Base-by-base conservation (phyloP, 2,113 vertebrate genomes). In the Megaceryle maxima region DNA sequence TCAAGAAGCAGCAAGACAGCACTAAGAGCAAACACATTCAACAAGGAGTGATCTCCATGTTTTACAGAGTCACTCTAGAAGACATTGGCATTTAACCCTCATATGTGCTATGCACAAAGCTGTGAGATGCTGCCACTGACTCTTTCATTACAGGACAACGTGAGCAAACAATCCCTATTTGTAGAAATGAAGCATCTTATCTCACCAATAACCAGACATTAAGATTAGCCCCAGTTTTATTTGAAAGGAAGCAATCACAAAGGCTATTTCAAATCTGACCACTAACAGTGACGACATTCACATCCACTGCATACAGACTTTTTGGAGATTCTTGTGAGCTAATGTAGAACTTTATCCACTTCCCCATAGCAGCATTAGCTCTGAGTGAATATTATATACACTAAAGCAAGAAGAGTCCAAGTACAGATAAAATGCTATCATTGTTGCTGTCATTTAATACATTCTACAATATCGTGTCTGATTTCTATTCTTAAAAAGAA, bases 311-410 rank as follows among this genome's bases (percentile, higher is more conserved):
- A 46, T 2, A 39, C 5, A 44, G 72, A 44, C 31, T 44, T 69
- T 22, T 28, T 20, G 14, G 29, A 68, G 22, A 56, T 68, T 22
- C 43, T 63, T 8, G 2, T 26, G 31, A 91, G 12, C 16, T 7
- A 3, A 24, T 7, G 44, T 13, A 64, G 16, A 44, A 41, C 43
- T 88, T 64, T 17, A 69, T 18, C 33, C 8, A 16, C 41, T 56
- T 84, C 16, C 20, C 28, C 43, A 26, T 4, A 72, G 55, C 60
- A 28, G 59, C 48, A 41, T 22, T 48, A 44, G 57, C 55, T 64
- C 43, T 0, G 1, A 33, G 44, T 50, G 69, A 72, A 15, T 39
- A 22, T 9, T 5, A 9, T 2, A 26, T 1, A 28, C 4, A 53
- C 19, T 70, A 46, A 55, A 77, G 31, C 46, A 83, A 70, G 21